Base-by-base conservation (phyloP, 30 jellyfish, hydroid and myxozoan genomes). In the Chrysaora quinquecirrha region DNA sequence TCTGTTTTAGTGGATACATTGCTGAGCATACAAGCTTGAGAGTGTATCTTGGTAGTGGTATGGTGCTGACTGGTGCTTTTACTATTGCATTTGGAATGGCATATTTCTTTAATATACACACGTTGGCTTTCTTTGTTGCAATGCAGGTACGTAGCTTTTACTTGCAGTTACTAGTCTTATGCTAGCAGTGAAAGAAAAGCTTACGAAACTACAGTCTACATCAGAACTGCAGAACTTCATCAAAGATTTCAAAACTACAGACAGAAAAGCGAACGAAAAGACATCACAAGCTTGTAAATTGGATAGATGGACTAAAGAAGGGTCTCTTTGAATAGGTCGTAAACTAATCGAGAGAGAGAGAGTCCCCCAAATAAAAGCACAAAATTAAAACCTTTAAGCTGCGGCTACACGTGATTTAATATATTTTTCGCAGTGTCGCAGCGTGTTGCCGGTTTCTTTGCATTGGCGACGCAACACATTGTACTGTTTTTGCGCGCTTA, bases 1-100 rank as follows among this genome's bases (percentile, higher is more conserved):
- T n/a, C n/a, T n/a, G n/a, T n/a, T n/a, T n/a, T n/a, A 94, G 99
- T 83, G 99, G 99, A 54, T 94, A 87, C 78, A 77, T 94, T 10
- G 99, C 99, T 6, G 99, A 94, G 73, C 99, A 94, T 69, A 86
- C 96, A 31, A 94, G 96, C 64, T 47, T 94, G 32, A 72, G 99
- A 27, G 11, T 68, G 25, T 94, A 78, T 63, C 88, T 94, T 30
- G 86, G 95, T 1, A 20, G 34, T 75, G 99, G 99, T 3, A 94
- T 94, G 99, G 28, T 94, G 1, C 4, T 43, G 18, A 94, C 99
- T 66, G 99, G 99, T 14, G 19, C 83, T 16, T 83, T 86, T 19
- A 94, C 99, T 16, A 73, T 56, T 7, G 63, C 81, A 10, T 83
- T 84, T 83, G 99, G 99, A 23, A 75, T 87, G 96, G 99, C 96